Evolutionary conservation across 2,113 vertebrate genomes (phyloP).

Genomic region (Naja naja): DNA sequence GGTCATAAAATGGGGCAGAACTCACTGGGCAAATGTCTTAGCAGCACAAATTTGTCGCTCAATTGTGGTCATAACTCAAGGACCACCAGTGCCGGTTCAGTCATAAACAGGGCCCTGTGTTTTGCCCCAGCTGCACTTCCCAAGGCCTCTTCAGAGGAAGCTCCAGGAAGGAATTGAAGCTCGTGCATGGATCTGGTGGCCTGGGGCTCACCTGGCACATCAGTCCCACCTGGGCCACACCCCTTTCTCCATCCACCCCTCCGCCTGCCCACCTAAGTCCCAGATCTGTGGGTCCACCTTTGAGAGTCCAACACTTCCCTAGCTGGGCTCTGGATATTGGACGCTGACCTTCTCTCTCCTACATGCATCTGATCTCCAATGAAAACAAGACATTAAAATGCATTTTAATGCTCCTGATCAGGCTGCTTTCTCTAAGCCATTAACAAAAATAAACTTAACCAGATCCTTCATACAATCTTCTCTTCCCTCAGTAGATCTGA

Average conservation of each 20-base stretch:
- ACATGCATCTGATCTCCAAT: not conserved
- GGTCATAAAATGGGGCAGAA: not conserved
- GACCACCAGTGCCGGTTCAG: no score
- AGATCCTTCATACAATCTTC: rapidly evolving
- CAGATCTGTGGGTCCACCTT: not conserved
- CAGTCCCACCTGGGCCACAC: not conserved
- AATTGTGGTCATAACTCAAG: not conserved
- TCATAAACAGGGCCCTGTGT: not conserved
- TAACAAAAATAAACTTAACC: not conserved
- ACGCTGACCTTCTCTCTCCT: constrained; percentile 10
- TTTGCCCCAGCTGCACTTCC: not conserved
- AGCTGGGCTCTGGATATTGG: not conserved
- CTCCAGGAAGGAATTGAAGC: not conserved
- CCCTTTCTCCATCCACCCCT: not conserved
- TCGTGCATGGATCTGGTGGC: not conserved
- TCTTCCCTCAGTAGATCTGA: not conserved
- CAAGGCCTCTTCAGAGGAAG: not conserved
- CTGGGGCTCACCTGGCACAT: not conserved
- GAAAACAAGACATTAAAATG: not conserved
- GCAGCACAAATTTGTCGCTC: not conserved
- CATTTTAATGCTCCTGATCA: not conserved
- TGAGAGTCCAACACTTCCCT: not conserved
- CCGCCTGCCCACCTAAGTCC: not conserved
- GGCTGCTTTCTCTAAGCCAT: not conserved
- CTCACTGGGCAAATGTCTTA: not conserved